A percentile compares a stretch with the other conserved stretches of the same genome.
phyloP scores from a whole-genome alignment of 2,888 invertebrate species.

The Ellobium chinense region DNA sequence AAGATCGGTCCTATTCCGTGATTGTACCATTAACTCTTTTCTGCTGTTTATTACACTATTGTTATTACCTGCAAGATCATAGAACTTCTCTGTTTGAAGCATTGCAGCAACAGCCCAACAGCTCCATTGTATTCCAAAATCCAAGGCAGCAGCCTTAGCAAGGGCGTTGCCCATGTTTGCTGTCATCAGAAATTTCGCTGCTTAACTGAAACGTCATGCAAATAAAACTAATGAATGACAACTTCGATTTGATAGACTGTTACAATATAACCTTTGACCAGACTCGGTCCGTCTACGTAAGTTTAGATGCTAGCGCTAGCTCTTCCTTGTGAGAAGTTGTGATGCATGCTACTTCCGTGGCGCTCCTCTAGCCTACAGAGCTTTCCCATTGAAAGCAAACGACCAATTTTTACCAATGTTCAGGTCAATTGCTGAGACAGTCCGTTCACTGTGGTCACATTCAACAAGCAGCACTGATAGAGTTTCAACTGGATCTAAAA shows the following conservation, averaged over 20 bases:
- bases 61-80: constrained; percentile 38
- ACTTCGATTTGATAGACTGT: too few species aligned
- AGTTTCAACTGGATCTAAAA: constrained; percentile 37
- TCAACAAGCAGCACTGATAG: constrained; percentile 36
- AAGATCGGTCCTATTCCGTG: too few species aligned
- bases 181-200: neutral
- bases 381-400: constrained; percentile 9
- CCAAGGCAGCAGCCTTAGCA: constrained; percentile 18
- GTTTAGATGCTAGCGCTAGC: neutral
- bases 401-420: constrained; percentile 54
- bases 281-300: neutral
- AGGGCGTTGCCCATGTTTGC: constrained; percentile 36
- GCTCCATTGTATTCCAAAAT: constrained; percentile 40
- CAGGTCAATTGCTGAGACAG: constrained; percentile 58
- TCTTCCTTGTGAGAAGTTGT: constrained; percentile 12
- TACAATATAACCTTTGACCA: too few species aligned
- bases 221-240: too few species aligned
- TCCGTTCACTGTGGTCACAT: constrained; percentile 57
- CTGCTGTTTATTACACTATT: neutral
- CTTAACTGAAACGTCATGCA: too few species aligned
- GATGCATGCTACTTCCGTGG: constrained; percentile 43
- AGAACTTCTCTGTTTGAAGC: constrained; percentile 42
- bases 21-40: too few species aligned
- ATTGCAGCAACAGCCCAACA: constrained; percentile 29
- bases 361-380: constrained; percentile 37